Conservation (phyloP, 2,888 invertebrate species). For the Rotaria socialis region DNA sequence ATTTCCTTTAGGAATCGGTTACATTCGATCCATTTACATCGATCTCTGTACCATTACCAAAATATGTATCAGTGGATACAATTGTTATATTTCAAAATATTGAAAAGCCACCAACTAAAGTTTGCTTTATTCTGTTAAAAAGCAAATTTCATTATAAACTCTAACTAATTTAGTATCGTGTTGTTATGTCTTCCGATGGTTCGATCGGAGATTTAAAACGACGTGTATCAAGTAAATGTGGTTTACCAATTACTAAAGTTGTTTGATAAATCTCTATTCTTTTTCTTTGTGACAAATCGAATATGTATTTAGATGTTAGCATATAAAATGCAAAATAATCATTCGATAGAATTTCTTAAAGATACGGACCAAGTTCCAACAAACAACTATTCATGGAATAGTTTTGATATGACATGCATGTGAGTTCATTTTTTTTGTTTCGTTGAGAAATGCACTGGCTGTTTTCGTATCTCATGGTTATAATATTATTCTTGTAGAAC, state of each 20-base stretch:
- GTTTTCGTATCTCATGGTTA: too few relatives aligned
- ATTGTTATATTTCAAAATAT: neutral
- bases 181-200: neutral
- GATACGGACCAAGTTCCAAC: neutral
- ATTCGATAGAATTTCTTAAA: neutral
- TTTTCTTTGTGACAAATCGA: neutral
- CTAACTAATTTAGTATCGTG: neutral
- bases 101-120: neutral
- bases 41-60: slow-evolving; percentile 62
- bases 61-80: slow-evolving; percentile 50
- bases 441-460: too few relatives aligned
- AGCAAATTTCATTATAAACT: neutral
- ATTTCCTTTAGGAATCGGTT: slow-evolving; percentile 54
- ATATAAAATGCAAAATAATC: neutral
- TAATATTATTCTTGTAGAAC: neutral
- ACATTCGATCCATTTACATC: slow-evolving; percentile 63
- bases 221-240: neutral
- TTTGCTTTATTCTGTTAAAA: neutral
- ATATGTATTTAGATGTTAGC: slow-evolving; percentile 1
- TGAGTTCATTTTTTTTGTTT: neutral
- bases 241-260: neutral
- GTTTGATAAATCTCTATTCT: neutral
- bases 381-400: neutral
- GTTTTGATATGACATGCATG: neutral
- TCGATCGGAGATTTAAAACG: neutral